Evolutionary conservation across 2,113 vertebrate genomes (phyloP).

Genomic region (Thermophis baileyi): DNA sequence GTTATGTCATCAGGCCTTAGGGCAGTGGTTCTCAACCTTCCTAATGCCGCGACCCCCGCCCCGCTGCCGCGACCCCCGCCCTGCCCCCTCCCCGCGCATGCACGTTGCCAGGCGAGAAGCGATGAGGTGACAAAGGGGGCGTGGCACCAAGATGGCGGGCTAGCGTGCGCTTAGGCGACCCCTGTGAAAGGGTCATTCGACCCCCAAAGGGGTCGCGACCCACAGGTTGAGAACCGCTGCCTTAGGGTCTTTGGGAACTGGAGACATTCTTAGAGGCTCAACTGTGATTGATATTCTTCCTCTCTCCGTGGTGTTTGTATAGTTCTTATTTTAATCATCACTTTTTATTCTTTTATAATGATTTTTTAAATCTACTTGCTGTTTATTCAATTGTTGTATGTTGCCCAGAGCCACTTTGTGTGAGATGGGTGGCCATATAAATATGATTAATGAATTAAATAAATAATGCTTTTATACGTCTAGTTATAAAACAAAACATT

Average conservation of each 20-base stretch:
- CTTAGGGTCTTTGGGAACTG: background rate
- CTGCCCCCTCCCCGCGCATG: too few relatives aligned
- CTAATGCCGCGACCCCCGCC: too few relatives aligned
- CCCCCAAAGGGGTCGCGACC: too few relatives aligned
- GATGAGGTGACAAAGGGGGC: too few relatives aligned
- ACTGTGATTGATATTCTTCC: background rate
- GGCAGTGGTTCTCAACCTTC: too few relatives aligned
- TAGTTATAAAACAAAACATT: background rate
- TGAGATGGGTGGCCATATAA: background rate
- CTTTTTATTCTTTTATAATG: background rate
- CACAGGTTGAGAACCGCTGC: too few relatives aligned
- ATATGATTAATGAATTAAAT: background rate
- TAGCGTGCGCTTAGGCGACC: too few relatives aligned
- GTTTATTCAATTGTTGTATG: background rate
- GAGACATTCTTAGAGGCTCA: background rate
- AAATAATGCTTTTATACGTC: background rate
- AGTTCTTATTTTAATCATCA: background rate
- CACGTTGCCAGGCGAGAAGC: too few relatives aligned
- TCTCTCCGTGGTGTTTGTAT: background rate
- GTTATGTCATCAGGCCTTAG: background rate
- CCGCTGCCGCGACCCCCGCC: too few relatives aligned
- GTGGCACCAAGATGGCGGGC: too few relatives aligned
- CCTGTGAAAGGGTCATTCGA: too few relatives aligned
- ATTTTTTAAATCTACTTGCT: background rate
- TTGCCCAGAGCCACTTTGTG: background rate